Conservation (phyloP, 2,888 invertebrate genomes). For the Keiferia lycopersicella region DNA sequence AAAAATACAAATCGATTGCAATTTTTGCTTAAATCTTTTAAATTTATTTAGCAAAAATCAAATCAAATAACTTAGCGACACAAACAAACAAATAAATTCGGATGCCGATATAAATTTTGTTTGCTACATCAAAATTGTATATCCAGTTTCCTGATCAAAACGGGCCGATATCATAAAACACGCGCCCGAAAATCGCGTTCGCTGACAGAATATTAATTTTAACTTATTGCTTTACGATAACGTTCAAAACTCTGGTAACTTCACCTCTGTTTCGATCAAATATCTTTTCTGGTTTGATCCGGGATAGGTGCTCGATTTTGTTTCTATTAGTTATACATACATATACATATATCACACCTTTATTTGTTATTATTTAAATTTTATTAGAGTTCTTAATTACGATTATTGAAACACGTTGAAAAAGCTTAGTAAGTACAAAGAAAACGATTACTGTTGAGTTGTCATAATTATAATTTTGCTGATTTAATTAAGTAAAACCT, state of each 20-base stretch:
- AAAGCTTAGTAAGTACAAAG: no score
- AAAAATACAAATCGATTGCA: no score
- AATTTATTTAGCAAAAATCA: constrained; percentile 3
- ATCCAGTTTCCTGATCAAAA: constrained; percentile 54
- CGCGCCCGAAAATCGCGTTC: constrained; percentile 62
- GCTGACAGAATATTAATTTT: constrained; percentile 77
- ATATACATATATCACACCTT: no score
- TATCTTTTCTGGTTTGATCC: no score
- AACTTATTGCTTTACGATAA: constrained; percentile 50
- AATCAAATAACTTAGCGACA: constrained; percentile 11
- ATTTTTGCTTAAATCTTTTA: not conserved
- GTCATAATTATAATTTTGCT: no score
- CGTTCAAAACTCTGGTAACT: not conserved
- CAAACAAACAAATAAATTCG: constrained; percentile 18
- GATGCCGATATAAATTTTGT: constrained; percentile 37
- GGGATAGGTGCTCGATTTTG: no score
- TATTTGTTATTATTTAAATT: no score
- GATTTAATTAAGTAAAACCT: no score
- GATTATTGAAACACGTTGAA: no score
- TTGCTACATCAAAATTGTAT: constrained; percentile 50
- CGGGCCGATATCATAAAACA: constrained; percentile 66
- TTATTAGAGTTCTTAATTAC: no score
- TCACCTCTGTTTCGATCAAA: not conserved
- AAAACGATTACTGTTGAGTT: no score
- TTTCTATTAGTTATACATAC: no score